These are phyloP conservation scores for Haemorhous mexicanus DNA, from an alignment of 2,113 vertebrate genomes.

Conservation along the genomic window DNA sequence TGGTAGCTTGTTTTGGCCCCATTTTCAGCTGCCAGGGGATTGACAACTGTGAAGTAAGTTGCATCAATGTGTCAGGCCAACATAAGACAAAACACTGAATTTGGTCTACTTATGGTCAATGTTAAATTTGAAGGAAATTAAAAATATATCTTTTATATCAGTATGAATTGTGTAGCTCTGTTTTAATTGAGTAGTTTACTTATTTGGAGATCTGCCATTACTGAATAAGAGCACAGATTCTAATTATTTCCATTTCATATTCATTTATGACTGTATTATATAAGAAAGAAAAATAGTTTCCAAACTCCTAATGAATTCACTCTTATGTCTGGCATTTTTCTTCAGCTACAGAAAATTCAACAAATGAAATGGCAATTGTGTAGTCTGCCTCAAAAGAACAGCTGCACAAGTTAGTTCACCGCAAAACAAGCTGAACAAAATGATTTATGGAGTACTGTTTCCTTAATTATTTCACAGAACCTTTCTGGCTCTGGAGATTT, in stretches of 20 bases:
- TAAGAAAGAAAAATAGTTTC: neutral
- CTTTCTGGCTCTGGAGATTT: slow-evolving; percentile 16
- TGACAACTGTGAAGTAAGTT: neutral
- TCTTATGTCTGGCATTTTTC: neutral
- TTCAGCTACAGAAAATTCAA: neutral
- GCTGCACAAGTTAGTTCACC: slow-evolving; percentile 3
- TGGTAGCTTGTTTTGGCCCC: neutral
- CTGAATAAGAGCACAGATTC: neutral
- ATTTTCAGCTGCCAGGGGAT: neutral
- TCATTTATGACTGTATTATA: neutral
- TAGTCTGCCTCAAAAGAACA: slow-evolving; percentile 36
- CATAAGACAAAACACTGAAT: neutral
- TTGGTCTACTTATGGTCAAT: neutral
- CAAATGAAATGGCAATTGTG: neutral
- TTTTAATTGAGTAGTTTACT: neutral
- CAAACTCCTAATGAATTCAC: neutral
- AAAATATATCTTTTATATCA: neutral
- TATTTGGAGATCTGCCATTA: neutral
- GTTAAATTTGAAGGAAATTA: neutral
- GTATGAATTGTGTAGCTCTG: neutral
- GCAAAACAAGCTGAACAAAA: slow-evolving; percentile 4
- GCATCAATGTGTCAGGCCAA: neutral
- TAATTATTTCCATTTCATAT: neutral
- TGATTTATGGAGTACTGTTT: slow-evolving; percentile 48
- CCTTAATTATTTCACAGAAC: slow-evolving; percentile 44